Base-by-base conservation (phyloP, 2,888 invertebrate genomes). In the Epinotia brunnichana region DNA sequence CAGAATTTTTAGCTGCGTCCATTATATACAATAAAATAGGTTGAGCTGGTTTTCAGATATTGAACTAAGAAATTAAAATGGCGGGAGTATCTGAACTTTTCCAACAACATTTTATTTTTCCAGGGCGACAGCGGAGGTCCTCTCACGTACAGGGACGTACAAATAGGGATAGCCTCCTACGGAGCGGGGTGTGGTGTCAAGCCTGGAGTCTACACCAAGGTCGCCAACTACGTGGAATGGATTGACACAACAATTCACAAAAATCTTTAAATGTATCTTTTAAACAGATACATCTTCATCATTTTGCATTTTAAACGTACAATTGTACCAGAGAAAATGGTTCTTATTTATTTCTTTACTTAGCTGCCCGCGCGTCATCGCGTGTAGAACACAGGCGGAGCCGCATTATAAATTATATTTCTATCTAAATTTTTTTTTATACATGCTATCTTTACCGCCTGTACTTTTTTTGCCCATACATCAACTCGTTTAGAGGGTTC, bases 71-170 rank as follows among this genome's bases (percentile, higher is more conserved):
- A n/a, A n/a, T n/a, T n/a, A n/a, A n/a, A n/a, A n/a, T n/a, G n/a
- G n/a, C n/a, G n/a, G n/a, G n/a, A n/a, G n/a, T n/a, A n/a, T n/a
- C n/a, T n/a, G n/a, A n/a, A n/a, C n/a, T n/a, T n/a, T n/a, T n/a
- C n/a, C n/a, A n/a, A n/a, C n/a, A n/a, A n/a, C 9, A 17, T 44
- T 7, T 41, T 44, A 5, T 61, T 13, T 1, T 41, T 29, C 11
- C 63, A 63, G 48, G 63, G 63, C 10, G 63, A 63, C 51, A 63
- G 63, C 29, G 63, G 63, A 17, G 51, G 48, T 24, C 63, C 63
- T n/a, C 9, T 63, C 2, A 51, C 63, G 11, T 24, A 51, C 13
- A 51, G 29, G n/a, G 29, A 11, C 11, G 24, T 24, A 17, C 48
- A 48, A 24, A n/a, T 63, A 10, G 63, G 63, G 1, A 17, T 63